These are phyloP conservation scores for Aplysina aerophoba DNA, from an alignment of 37 sponge, comb jelly and placozoan species.

Conservation along the genomic window DNA sequence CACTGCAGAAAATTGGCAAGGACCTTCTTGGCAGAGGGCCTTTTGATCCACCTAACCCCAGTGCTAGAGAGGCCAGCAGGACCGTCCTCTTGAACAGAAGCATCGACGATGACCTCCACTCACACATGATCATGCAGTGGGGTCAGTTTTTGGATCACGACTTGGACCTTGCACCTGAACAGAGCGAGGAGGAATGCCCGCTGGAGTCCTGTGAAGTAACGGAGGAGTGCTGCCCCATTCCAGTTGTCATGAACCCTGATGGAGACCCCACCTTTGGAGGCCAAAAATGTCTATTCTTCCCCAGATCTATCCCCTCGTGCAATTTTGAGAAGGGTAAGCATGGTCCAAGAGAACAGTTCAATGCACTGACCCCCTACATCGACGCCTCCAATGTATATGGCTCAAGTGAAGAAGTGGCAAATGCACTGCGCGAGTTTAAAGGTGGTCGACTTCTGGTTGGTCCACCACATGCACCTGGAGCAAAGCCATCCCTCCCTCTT, in stretches of 20 bases:
- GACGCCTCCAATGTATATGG: conserved; percentile 83
- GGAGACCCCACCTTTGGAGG: conserved; percentile 30
- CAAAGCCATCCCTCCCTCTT: background rate
- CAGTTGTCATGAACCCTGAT: background rate
- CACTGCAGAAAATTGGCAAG: conserved; percentile 23
- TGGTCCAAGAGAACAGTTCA: conserved; percentile 61
- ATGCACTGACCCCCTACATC: conserved; percentile 63
- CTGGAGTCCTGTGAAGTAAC: conserved; percentile 7
- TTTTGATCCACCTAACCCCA: conserved; percentile 74
- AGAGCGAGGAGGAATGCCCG: conserved; percentile 8
- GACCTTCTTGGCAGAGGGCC: conserved; percentile 22
- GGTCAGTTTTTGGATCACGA: conserved; percentile 98
- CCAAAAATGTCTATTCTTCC: background rate
- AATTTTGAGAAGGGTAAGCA: background rate
- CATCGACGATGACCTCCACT: conserved; percentile 45
- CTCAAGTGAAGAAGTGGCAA: conserved; percentile 34
- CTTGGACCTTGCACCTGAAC: conserved; percentile 41
- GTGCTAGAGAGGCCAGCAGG: conserved; percentile 69
- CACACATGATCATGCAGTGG: conserved; percentile 93
- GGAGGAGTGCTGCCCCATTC: conserved; percentile 57
- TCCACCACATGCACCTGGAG: background rate
- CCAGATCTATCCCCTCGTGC: background rate
- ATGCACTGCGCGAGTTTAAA: conserved; percentile 11
- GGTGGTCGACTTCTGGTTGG: background rate
- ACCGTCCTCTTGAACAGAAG: conserved; percentile 15